Conservation (phyloP, 1,140 invertebrate species). For the Hirudo medicinalis region DNA sequence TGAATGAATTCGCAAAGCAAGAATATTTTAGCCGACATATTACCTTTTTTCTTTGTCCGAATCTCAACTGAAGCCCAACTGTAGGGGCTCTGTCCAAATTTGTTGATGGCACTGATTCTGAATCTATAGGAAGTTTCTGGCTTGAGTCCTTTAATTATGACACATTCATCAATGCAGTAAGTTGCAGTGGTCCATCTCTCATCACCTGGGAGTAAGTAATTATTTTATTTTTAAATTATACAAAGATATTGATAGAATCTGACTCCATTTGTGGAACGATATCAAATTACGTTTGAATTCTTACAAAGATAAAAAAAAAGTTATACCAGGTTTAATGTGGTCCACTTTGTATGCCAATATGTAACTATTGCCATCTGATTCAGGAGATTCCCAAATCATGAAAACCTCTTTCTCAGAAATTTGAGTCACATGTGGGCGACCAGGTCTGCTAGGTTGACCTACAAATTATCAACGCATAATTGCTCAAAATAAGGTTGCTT, state of each 20-base stretch:
- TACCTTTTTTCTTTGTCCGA: constrained; percentile 31
- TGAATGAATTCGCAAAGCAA: not conserved
- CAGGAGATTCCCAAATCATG: constrained; percentile 46
- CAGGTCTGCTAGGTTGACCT: constrained; percentile 23
- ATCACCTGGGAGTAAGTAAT: constrained; percentile 43
- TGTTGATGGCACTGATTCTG: constrained; percentile 71
- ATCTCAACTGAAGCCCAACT: constrained; percentile 41
- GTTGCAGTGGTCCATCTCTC: constrained; percentile 72
- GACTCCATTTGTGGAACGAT: not conserved
- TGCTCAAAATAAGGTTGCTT: not conserved
- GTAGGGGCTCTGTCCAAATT: constrained; percentile 55
- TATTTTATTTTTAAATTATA: not conserved
- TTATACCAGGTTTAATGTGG: constrained; percentile 44
- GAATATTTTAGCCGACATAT: not conserved
- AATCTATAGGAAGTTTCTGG: constrained; percentile 72
- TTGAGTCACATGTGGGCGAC: constrained; percentile 34
- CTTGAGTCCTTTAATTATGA: constrained; percentile 60
- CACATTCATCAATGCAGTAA: constrained; percentile 84
- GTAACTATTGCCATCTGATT: constrained; percentile 34
- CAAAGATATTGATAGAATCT: not conserved
- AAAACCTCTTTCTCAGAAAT: constrained; percentile 72
- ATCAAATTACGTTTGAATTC: not conserved
- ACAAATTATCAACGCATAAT: not conserved
- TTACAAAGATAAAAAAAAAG: not conserved
- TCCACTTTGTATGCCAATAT: constrained; percentile 42